Evolutionary conservation across 2,113 vertebrate genomes (phyloP), one percentile per base, ranked within the genome.

Genomic region (Atlantisia rogersi): DNA sequence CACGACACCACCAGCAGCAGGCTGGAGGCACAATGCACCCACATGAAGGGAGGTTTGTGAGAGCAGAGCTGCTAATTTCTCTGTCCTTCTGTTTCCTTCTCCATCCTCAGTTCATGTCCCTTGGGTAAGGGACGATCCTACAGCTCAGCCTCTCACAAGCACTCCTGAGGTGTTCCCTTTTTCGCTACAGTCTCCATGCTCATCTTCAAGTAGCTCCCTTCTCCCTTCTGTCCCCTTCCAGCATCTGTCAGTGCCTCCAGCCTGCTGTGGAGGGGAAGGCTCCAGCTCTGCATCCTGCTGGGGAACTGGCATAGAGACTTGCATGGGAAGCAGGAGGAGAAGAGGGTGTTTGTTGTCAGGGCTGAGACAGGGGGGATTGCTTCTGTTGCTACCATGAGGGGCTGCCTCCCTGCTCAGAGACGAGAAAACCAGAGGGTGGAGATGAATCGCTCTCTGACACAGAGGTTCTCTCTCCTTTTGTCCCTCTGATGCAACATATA

Each of bases 281-380:
- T 84, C 17, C 29, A 39, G 69, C 64, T 93, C 62, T 3, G 65
- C 26, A 68, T 85, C 39, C 78, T 91, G 64, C 48, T 85, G 87
- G 70, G 65, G 32, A 87, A 85, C 24, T 39, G 48, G 78, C 39
- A 50, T 8, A 44, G 60, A 40, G 28, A 5, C 28, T 78, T 2
- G 4, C 19, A 18, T 0, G 58, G n/a, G 69, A 87, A 94, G 40
- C 28, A 60, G 37, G 29, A 90, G 62, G 22, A 62, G 37, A 78
- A 59, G 29, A 69, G 26, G 65, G 62, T 64, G 52, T 60, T 90
- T 82, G 90, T 93, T 93, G 78, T 70, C 87, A 94, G 10, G 90
- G 62, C 12, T 87, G 87, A 78, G 84, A 90, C 82, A 70, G 94
- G 94, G 90, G 77, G 62, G 28, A 91, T 56, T 68, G 78, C 65